Base-by-base conservation (phyloP, 2,888 invertebrate species). In the Erynnis tages region DNA sequence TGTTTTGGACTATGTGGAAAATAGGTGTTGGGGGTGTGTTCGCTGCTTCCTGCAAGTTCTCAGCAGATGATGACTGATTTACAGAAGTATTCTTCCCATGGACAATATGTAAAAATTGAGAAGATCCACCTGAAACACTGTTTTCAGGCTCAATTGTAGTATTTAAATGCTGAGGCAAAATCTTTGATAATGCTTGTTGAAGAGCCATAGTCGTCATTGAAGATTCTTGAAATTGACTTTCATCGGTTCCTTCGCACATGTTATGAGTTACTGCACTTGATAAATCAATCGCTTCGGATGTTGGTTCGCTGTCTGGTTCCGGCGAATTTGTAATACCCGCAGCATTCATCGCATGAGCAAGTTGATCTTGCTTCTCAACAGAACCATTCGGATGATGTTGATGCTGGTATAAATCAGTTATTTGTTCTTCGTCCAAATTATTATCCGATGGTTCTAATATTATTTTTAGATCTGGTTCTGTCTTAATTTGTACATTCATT, bases 1-100 rank as follows among this genome's bases (percentile, higher is more conserved):
- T 90, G 55, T 86, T 90, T 62, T 90, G 90, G 7, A 90, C 87
- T 35, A 90, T 88, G 62, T 90, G 90, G 49, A 90, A 64, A 2
- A 90, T 77, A 45, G 87, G 87, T 4, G 90, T 78, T 6, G 78
- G 66, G 57, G 77, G 67, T 11, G 74, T 64, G 60, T 66, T 90
- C 40, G 89, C 82, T 2, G 87, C 80, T 56, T 80, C 82, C 46
- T 85, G 86, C 2, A 70, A 59, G 60, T 77, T 85, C 47, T 88
- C 87, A n/a, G 86, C 73, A 19, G 86, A 62, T 4, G 86, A 79
- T 5, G 85, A 78, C 62, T 86, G 84, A 54, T 81, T 84, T 10
- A 81, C 76, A n/a, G 77, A 62, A 27, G 76, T 61, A 65, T 78
- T 83, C 62, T 89, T 89, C 0, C 87, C 84, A 73, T 90, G 90